Evolutionary conservation across 2,797 vertebrate species (phyloP).

Genomic region (Tympanoctomys barrerae): DNA sequence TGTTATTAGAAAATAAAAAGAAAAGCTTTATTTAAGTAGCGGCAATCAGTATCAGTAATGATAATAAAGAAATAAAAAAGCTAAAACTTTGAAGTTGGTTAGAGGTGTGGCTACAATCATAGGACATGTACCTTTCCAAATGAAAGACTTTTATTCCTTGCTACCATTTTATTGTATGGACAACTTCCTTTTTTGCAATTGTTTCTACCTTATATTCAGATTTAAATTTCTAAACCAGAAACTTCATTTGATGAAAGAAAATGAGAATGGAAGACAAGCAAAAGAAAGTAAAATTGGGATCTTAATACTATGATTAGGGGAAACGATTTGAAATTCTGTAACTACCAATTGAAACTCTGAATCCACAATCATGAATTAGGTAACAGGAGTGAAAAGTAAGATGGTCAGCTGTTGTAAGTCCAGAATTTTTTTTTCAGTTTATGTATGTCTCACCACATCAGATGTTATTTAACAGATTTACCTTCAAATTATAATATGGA

Average conservation of each 20-base stretch:
- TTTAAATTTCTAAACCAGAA: slow-evolving; percentile 12
- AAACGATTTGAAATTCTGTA: not conserved
- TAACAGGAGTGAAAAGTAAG: not conserved
- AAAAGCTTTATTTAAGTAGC: not conserved
- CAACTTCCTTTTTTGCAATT: not conserved
- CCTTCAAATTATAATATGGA: not conserved
- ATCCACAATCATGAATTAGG: not conserved
- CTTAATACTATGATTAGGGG: not conserved
- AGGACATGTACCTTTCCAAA: not conserved
- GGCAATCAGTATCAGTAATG: not conserved
- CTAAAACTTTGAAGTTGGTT: not conserved
- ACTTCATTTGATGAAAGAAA: not conserved
- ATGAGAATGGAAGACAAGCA: not conserved
- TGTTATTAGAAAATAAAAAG: not conserved
- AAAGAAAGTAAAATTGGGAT: not conserved
- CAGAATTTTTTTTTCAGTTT: not conserved
- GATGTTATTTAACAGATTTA: not conserved
- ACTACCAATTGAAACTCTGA: not conserved
- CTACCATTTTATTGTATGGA: not conserved
- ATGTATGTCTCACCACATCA: not conserved
- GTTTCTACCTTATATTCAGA: not conserved
- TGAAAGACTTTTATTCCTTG: not conserved
- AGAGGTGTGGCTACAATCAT: not conserved
- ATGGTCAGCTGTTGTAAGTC: not conserved
- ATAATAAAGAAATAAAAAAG: not conserved